Percentiles rank a stretch among this genome's conserved stretches.
Evolutionary conservation across 2,113 vertebrate genomes (phyloP).

Genomic region (Antechinus flavipes): DNA sequence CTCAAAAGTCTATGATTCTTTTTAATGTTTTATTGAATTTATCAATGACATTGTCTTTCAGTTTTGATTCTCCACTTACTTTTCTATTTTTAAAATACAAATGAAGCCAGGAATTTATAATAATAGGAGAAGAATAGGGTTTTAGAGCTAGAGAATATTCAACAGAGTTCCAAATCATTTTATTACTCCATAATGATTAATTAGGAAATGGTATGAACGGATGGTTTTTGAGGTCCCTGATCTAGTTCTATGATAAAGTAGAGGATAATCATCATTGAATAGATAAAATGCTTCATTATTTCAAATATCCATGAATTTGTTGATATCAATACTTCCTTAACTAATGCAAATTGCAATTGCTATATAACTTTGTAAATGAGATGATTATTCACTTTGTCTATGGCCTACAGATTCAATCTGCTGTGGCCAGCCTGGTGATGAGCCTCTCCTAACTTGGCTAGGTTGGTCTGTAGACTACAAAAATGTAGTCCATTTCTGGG

Average conservation of each 20-base stretch:
- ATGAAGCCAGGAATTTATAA: neutral
- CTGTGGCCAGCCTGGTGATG: neutral
- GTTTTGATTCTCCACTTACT: neutral
- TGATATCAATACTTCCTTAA: neutral
- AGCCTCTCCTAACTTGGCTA: neutral
- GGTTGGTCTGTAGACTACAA: neutral
- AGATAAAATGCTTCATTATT: neutral
- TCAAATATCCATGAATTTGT: neutral
- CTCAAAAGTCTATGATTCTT: neutral
- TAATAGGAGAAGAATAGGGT: neutral
- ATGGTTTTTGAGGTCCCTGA: neutral
- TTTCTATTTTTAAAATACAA: neutral
- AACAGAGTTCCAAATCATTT: neutral
- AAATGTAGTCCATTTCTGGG: neutral
- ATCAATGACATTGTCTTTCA: slow-evolving; percentile 14
- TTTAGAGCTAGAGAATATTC: neutral
- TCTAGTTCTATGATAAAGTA: neutral
- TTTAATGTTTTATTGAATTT: slow-evolving; percentile 38
- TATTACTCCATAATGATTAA: neutral
- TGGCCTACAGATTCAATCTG: neutral
- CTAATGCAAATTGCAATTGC: neutral
- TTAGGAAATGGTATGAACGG: neutral
- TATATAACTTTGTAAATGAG: neutral
- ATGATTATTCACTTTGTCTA: neutral
- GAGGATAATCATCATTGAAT: neutral